Evolutionary conservation across 2,113 vertebrate genomes (phyloP).

Genomic region (Axis porcinus): DNA sequence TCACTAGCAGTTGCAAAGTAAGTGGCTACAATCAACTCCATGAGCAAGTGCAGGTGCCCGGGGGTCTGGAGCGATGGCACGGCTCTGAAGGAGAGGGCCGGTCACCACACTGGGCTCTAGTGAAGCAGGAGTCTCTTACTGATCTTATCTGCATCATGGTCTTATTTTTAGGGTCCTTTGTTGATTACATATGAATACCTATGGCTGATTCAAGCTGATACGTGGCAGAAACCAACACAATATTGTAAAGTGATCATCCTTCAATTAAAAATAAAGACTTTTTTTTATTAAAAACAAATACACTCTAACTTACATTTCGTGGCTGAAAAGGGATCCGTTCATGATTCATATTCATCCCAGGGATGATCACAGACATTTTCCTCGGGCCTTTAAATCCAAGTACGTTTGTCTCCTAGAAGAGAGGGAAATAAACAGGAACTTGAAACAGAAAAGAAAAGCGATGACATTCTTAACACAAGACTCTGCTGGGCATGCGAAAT

Average conservation of each 20-base stretch:
- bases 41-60: not conserved
- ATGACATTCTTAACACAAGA: not conserved
- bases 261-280: not conserved
- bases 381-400: constrained; percentile 97
- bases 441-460: not conserved
- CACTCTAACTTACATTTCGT: constrained; percentile 84
- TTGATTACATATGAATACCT: not conserved
- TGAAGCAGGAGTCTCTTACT: not conserved
- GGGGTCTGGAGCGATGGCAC: not conserved
- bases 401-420: constrained; percentile 94
- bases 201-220: not conserved
- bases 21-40: not conserved
- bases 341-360: constrained; percentile 96
- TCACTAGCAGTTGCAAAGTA: not conserved
- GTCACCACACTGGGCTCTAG: not conserved
- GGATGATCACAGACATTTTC: constrained; percentile 98
- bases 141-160: not conserved
- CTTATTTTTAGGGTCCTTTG: not conserved
- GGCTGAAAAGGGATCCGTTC: constrained; percentile 91
- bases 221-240: not conserved
- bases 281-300: not conserved
- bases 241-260: not conserved
- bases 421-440: constrained; percentile 38
- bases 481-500: not conserved
- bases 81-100: not conserved